A percentile compares a stretch with the other conserved stretches of the same genome.
Conservation (phyloP, 2,797 vertebrate species). For the Cephalopachus bancanus region DNA sequence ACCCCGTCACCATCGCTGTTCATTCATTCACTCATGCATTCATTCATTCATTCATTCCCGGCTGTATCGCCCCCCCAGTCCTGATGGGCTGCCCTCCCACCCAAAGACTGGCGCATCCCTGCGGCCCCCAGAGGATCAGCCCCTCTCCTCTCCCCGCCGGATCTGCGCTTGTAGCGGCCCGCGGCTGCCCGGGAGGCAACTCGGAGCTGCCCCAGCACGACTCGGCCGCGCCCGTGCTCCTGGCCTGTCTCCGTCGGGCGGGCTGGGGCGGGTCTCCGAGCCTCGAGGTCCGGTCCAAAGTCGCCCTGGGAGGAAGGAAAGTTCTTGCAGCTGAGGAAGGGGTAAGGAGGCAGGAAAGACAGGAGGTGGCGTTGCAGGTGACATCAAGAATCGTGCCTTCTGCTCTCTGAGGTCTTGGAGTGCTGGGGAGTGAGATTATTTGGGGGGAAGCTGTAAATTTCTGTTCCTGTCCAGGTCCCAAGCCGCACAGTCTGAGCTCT, state of each 20-base stretch:
- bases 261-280: constrained; percentile 51
- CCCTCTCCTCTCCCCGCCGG: not conserved
- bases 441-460: constrained; percentile 11
- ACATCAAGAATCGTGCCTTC: not conserved
- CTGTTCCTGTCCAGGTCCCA: not conserved
- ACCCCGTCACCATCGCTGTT: not conserved
- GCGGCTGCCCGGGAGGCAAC: constrained; percentile 32
- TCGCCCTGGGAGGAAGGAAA: constrained; percentile 1
- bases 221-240: constrained; percentile 56
- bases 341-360: not conserved
- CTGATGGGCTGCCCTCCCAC: not conserved
- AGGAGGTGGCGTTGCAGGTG: not conserved
- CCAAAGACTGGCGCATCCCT: not conserved
- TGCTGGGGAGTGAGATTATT: not conserved
- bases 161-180: not conserved
- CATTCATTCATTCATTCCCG: not conserved
- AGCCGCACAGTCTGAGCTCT: not conserved
- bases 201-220: constrained; percentile 71
- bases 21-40: not conserved
- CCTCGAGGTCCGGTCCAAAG: constrained; percentile 19
- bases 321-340: constrained; percentile 6
- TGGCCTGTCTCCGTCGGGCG: not conserved
- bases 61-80: not conserved
- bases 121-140: not conserved
- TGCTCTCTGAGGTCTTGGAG: not conserved